Conservation (phyloP, 2,888 invertebrate species). For the Cerastoderma edule region DNA sequence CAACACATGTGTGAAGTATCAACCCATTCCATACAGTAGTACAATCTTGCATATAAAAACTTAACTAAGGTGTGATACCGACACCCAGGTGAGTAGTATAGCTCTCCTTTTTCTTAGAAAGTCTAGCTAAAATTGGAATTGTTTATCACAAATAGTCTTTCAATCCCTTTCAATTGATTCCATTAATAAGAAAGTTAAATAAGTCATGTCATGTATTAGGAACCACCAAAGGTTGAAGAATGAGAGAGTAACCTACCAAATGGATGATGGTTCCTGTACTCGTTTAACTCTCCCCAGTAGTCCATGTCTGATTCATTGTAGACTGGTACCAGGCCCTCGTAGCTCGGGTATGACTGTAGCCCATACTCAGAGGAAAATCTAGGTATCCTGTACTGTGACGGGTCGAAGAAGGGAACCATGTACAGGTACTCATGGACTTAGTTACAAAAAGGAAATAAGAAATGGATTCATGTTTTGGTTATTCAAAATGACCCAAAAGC, state of each 20-base stretch:
- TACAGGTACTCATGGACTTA: constrained; percentile 95
- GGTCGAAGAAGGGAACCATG: constrained; percentile 91
- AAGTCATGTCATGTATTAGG: background rate
- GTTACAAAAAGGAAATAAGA: too few relatives aligned
- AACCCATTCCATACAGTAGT: too few relatives aligned
- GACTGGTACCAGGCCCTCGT: constrained; percentile 87
- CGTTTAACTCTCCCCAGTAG: constrained; percentile 87
- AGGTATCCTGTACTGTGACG: constrained; percentile 90
- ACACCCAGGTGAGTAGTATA: too few relatives aligned
- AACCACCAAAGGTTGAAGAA: background rate
- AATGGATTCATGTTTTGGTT: too few relatives aligned
- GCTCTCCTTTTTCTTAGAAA: too few relatives aligned
- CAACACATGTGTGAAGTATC: too few relatives aligned
- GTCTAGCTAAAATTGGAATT: background rate
- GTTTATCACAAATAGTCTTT: background rate
- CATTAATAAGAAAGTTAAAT: too few relatives aligned
- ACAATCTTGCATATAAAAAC: too few relatives aligned
- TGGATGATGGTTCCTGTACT: constrained; percentile 94
- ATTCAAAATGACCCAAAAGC: too few relatives aligned
- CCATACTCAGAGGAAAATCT: constrained; percentile 98
- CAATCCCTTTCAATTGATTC: background rate
- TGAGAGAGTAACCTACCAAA: constrained; percentile 86
- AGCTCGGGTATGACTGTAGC: constrained; percentile 93
- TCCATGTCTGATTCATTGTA: constrained; percentile 80
- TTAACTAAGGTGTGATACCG: too few relatives aligned